phyloP scores from a whole-genome alignment of 2,888 invertebrate species.

The Autographa pulchrina region DNA sequence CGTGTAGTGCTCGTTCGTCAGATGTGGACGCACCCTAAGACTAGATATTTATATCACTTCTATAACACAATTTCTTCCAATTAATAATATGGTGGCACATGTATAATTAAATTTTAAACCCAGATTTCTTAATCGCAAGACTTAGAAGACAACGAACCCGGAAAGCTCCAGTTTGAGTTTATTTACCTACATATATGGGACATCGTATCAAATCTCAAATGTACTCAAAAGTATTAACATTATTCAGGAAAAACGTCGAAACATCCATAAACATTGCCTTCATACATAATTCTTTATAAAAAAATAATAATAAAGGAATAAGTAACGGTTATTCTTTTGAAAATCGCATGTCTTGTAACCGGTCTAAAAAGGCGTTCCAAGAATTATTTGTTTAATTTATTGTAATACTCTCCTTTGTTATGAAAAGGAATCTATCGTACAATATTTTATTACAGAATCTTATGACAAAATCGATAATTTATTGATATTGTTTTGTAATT shows the following conservation, averaged over 20 bases:
- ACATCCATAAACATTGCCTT: not conserved
- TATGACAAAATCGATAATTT: not conserved
- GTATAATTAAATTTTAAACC: not conserved
- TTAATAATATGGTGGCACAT: not conserved
- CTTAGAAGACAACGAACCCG: not conserved
- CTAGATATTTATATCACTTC: no score
- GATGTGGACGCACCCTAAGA: no score
- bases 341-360: not conserved
- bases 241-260: not conserved
- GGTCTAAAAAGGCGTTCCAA: not conserved
- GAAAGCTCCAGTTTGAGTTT: not conserved
- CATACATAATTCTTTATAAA: no score
- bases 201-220: conserved; percentile 7
- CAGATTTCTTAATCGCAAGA: not conserved
- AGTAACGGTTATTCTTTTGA: not conserved
- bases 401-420: not conserved
- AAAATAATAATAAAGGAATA: not conserved
- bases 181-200: conserved; percentile 14
- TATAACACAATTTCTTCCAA: no score
- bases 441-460: not conserved
- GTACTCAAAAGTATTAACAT: not conserved
- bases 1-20: no score
- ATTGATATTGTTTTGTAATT: not conserved
- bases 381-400: not conserved
- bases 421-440: conserved; percentile 1